Evolutionary conservation across 1,140 invertebrate species (phyloP).

Genomic region (Mya arenaria): DNA sequence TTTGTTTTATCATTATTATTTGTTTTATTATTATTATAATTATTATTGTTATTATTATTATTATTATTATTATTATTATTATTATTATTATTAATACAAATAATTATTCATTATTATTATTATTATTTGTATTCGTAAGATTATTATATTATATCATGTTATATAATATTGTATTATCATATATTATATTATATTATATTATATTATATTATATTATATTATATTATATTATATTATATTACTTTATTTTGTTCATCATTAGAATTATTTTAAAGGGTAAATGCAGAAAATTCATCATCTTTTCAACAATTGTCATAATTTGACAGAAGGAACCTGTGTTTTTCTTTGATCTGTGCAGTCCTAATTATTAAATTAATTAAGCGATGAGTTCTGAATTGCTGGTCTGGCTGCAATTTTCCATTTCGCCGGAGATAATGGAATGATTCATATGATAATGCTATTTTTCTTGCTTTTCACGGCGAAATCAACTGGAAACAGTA

Average conservation of each 20-base stretch:
- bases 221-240: too few species aligned
- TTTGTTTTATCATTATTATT: too few species aligned
- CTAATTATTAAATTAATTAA: conserved; percentile 30
- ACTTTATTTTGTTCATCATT: too few species aligned
- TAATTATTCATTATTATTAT: neutral
- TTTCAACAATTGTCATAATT: neutral
- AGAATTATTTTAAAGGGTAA: too few species aligned
- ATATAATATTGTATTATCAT: neutral
- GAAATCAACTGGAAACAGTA: too few species aligned
- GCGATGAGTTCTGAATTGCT: neutral
- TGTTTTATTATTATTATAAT: neutral
- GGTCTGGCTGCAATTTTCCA: neutral
- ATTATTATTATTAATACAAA: neutral
- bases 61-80: neutral
- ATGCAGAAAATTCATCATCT: too few species aligned
- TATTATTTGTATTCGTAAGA: neutral
- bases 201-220: too few species aligned
- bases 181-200: neutral
- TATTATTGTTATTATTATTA: neutral
- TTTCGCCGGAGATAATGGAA: conserved; percentile 6
- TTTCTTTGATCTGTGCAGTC: conserved; percentile 11
- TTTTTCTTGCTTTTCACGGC: neutral
- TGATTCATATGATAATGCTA: conserved; percentile 14
- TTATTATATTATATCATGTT: neutral
- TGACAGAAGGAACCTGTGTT: neutral